These are phyloP conservation scores for Clarias laeviceps DNA, from an alignment of 2,797 vertebrate species.

Conservation along the genomic window DNA sequence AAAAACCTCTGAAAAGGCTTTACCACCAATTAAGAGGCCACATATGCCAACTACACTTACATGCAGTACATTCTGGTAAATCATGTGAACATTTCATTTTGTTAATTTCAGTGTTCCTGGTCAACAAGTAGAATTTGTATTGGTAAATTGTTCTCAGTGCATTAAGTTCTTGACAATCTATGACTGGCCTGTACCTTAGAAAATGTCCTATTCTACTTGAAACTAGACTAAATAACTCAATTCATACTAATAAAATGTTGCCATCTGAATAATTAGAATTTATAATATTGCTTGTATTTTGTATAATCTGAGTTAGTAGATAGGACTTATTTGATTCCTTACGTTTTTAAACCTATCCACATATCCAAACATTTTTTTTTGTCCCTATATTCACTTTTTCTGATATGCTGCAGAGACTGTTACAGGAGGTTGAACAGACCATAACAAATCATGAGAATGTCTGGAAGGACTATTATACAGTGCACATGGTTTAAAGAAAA, in stretches of 20 bases:
- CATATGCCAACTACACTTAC: slow-evolving; percentile 57
- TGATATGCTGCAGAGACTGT: slow-evolving; percentile 1
- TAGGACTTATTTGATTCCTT: slow-evolving; percentile 7
- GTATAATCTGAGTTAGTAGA: neutral
- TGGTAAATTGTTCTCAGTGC: slow-evolving; percentile 36
- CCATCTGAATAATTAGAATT: slow-evolving; percentile 14
- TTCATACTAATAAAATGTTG: slow-evolving; percentile 5
- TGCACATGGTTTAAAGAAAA: slow-evolving; percentile 16
- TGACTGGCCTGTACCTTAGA: slow-evolving; percentile 34
- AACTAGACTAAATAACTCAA: slow-evolving; percentile 6
- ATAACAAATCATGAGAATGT: slow-evolving; percentile 10
- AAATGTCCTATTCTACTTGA: slow-evolving; percentile 10
- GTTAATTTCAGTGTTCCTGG: slow-evolving; percentile 64
- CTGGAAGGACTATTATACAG: slow-evolving; percentile 32
- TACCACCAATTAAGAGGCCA: slow-evolving; percentile 10
- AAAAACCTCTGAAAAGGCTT: slow-evolving; percentile 17
- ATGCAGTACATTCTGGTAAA: slow-evolving; percentile 74
- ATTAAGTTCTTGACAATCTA: slow-evolving; percentile 8
- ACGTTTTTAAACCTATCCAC: neutral
- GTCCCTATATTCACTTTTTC: neutral
- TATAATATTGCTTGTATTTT: slow-evolving; percentile 36
- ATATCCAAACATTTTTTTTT: slow-evolving; percentile 13
- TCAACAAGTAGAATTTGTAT: slow-evolving; percentile 38
- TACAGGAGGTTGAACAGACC: slow-evolving; percentile 25
- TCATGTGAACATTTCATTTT: slow-evolving; percentile 60